Evolutionary conservation across 2,113 vertebrate genomes (phyloP), one percentile per base, ranked within the genome.

Genomic region (Probosciger aterrimus): DNA sequence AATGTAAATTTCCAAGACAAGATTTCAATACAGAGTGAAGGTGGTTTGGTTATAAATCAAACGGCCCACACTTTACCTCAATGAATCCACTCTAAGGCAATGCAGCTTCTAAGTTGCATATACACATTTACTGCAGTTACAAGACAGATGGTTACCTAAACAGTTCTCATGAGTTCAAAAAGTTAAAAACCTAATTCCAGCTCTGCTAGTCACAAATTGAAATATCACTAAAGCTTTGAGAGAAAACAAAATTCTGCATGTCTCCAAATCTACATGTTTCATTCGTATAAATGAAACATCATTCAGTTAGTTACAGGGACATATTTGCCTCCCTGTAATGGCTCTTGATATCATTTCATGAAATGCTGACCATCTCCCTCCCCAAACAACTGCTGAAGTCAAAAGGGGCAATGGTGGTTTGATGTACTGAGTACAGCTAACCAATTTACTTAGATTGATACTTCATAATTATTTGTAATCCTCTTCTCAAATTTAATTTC

Each of bases 91-190:
- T 50, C 47, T 31, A 90, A 70, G 37, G 52, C 14, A 24, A 82
- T 9, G 60, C 60, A 93, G 31, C 57, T 69, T 81, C 47, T 57
- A 59, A 76, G n/a, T 0, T 65, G 70, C 39, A 47, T 30, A 20
- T 12, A 63, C 33, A 86, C 37, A 59, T 41, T 47, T 52, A 65
- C 43, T 93, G 90, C 64, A 94, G 79, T 84, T 92, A 86, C 82
- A 60, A 90, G 92, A 86, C 52, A 86, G 90, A 84, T 91, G 78
- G 47, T 93, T 84, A 97, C 77, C 81, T 67, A 75, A 83, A 78
- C 76, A 90, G 67, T 65, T 94, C 70, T 89, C 60, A 94, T 24
- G 65, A 64, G 39, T 73, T 94, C 65, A 31, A 52, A 90, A 78
- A 71, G 39, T 69, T 76, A 22, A 88, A 92, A 95, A 78, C 39